These are phyloP conservation scores for Barypeithes pellucidus DNA, from an alignment of 2,888 invertebrate species.

Conservation along the genomic window DNA sequence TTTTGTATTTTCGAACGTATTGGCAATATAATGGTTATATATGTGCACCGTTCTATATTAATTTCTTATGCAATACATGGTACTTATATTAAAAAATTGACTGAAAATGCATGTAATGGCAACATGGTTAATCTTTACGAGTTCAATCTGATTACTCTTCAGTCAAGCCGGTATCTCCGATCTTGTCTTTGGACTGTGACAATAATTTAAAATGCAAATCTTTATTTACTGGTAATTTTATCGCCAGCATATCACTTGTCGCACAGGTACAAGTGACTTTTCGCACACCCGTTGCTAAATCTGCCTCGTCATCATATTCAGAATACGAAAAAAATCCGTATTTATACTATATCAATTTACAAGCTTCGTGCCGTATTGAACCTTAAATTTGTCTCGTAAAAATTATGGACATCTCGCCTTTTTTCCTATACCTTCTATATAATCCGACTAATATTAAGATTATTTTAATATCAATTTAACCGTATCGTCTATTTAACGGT, in stretches of 20 bases:
- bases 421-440: too few relatives aligned
- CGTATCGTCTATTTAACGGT: background rate
- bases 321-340: background rate
- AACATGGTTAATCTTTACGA: slow-evolving; percentile 37
- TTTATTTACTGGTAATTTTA: slow-evolving; percentile 54
- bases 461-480: too few relatives aligned
- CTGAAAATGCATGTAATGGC: slow-evolving; percentile 27
- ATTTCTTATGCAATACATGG: background rate
- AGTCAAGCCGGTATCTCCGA: slow-evolving; percentile 53
- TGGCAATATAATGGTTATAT: too few relatives aligned
- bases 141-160: slow-evolving; percentile 49
- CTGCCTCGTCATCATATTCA: background rate
- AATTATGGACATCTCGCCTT: too few relatives aligned
- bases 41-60: background rate
- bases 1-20: too few relatives aligned
- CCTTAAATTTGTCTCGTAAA: too few relatives aligned
- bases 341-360: too few relatives aligned
- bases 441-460: too few relatives aligned
- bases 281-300: background rate
- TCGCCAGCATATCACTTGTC: slow-evolving; percentile 44
- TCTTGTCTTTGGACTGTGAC: slow-evolving; percentile 53
- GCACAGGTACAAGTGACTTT: slow-evolving; percentile 20
- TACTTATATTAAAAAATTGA: background rate
- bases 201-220: slow-evolving; percentile 57
- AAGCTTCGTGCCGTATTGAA: too few relatives aligned